Base-by-base conservation (phyloP, 2,888 invertebrate genomes). In the Tenthredo scrophulariae region DNA sequence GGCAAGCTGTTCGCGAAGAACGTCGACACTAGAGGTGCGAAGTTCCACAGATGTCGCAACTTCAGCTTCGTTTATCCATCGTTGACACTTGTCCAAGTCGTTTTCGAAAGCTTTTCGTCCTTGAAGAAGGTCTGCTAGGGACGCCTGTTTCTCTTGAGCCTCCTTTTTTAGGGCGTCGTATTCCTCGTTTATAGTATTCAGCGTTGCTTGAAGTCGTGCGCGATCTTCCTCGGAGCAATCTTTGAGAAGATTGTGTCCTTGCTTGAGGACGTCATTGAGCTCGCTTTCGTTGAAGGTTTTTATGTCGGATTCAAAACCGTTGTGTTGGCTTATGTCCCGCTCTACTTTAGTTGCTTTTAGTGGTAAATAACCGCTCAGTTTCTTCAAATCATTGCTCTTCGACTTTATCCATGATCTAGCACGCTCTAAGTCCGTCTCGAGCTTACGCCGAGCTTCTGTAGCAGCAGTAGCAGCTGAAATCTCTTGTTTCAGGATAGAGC, bases 61-160 rank as follows among this genome's bases (percentile, higher is more conserved):
- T 93, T 98, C 98, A 43, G 97, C 97, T 94, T 98, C 97, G 88
- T 97, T 97, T 62, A 98, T 94, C 98, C 98, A 99, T 89, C 97
- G 96, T 87, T 97, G 96, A 91, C 97, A 96, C 89, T 96, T 96
- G 85, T 97, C 96, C 77, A 97, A 95, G 86, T 97, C 97, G 70
- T 95, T 95, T 93, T 99, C 98, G 89, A 98, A 97, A 75, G 96
- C 95, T 90, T 96, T 97, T 86, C 98, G 95, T 18, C 96, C 96
- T 92, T 97, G 96, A 15, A 97, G 93, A 15, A 97, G 94, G 93
- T 97, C 97, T 62, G 95, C 95, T 40, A 98, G 93, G 0, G 96
- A 95, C 85, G 96, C 95, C 86, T 97, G 95, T 89, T 97, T 97
- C 84, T 96, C 96, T 84, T 95, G 95, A 43, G 97, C 96, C 90